Conservation (phyloP, 2,888 invertebrate species). For the Chydorus sphaericus region DNA sequence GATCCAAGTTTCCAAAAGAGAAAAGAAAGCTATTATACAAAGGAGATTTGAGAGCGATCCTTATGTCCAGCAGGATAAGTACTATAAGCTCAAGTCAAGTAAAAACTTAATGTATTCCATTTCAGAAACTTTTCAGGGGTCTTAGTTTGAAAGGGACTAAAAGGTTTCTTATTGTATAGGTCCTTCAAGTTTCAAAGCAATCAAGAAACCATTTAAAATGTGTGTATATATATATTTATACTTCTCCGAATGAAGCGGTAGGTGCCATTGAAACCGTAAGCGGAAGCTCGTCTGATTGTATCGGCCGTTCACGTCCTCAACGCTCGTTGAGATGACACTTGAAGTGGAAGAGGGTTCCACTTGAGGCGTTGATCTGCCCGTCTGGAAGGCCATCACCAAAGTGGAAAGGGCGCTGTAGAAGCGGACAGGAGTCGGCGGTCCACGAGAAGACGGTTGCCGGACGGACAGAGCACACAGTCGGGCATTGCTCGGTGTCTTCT, state of each 20-base stretch:
- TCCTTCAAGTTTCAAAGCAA: too few relatives aligned
- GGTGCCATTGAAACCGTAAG: constrained; percentile 52
- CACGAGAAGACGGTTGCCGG: background rate
- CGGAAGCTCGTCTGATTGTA: background rate
- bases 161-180: too few relatives aligned
- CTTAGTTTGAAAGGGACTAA: too few relatives aligned
- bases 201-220: too few relatives aligned
- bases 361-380: background rate
- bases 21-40: background rate
- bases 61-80: too few relatives aligned
- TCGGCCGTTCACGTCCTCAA: background rate
- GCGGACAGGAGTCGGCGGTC: background rate
- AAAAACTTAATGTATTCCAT: too few relatives aligned
- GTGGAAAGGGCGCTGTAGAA: constrained; percentile 12
- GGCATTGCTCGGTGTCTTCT: constrained; percentile 57
- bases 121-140: too few relatives aligned
- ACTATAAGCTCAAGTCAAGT: too few relatives aligned
- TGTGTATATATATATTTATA: constrained; percentile 24
- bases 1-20: constrained; percentile 3
- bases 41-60: too few relatives aligned
- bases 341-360: too few relatives aligned
- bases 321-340: background rate
- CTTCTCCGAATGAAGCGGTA: constrained; percentile 62
- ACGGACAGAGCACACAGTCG: constrained; percentile 52
- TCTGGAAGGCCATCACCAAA: constrained; percentile 14